Base-by-base conservation (phyloP, 1,140 invertebrate species). In the Zelostemma sp. region DNA sequence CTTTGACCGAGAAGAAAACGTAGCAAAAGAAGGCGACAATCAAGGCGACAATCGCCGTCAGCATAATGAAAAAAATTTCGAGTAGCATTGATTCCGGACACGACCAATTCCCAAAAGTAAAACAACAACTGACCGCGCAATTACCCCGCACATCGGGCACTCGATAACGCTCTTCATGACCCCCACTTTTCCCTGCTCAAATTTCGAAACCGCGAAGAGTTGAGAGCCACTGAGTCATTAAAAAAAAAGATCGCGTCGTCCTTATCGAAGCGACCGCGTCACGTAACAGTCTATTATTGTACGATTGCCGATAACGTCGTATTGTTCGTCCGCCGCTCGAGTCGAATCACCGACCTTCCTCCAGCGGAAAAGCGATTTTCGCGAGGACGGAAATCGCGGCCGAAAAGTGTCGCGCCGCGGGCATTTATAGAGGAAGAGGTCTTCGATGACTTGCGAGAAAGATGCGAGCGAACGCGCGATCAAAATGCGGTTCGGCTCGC, bases 21-120 rank as follows among this genome's bases (percentile, higher is more conserved):
- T 85, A 85, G 73, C 84, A 47, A 21, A 84, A 72, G 65, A 79
- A 85, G 43, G 65, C 64, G 57, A 85, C 51, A 75, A 85, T 70
- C 16, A 85, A 66, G 21, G 80, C 82, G 17, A 81, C 82, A 60
- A 85, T 79, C 45, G 85, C 49, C 54, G 77, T 79, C 75, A 85
- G 75, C 78, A 84, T 84, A 53, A 84, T 79, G 62, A 73, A 68
- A 16, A 81, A 33, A 11, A 80, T 18, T 78, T 75, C 72, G 64
- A 78, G 70, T 70, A 80, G 81, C 76, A 83, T 83, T 74, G 74
- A 76, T 68, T 70, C 58, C 33, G 33, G 45, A 63, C 58, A 25
- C 66, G 54, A 65, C 65, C 63, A 61, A 70, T 69, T 41, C 64
- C 53, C 67, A 56, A 66, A 68, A 68, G 69, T 66, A 70, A 55